A percentile compares a stretch with the other conserved stretches of the same genome.
Evolutionary conservation across 2,797 vertebrate genomes (phyloP).

Genomic region (Gallinago nigripennis): DNA sequence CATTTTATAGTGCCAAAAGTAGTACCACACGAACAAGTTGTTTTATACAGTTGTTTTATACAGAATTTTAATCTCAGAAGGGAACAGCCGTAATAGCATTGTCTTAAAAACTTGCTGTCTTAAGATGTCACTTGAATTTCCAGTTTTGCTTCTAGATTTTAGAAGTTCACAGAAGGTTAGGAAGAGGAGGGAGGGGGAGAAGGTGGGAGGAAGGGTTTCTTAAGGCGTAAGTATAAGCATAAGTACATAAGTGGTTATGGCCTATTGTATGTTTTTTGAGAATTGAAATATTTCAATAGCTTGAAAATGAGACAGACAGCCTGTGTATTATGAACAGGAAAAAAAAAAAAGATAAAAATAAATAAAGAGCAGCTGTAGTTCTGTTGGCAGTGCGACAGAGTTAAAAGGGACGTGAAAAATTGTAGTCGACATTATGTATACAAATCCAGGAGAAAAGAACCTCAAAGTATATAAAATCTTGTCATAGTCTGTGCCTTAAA

Average conservation of each 20-base stretch:
- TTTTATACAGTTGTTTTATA: neutral
- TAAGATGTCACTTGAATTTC: neutral
- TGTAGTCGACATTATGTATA: neutral
- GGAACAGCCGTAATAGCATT: neutral
- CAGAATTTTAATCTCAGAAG: neutral
- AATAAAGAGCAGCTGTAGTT: conserved; percentile 50
- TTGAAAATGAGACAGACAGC: conserved; percentile 49
- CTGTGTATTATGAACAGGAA: neutral
- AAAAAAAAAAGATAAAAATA: neutral
- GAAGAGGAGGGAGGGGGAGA: neutral
- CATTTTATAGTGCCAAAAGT: neutral
- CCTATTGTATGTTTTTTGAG: conserved; percentile 28
- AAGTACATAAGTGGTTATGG: conserved; percentile 16
- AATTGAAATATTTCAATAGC: conserved; percentile 44
- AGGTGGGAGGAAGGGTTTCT: neutral
- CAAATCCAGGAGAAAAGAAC: conserved; percentile 6
- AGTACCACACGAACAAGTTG: neutral
- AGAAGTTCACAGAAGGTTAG: neutral
- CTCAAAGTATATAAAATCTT: neutral
- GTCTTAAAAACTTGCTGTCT: neutral
- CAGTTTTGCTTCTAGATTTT: neutral
- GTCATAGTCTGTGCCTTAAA: neutral
- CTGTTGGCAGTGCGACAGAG: neutral
- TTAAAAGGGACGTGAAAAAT: conserved; percentile 51
- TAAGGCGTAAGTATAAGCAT: neutral